Conservation (phyloP, 2,888 invertebrate genomes). For the Oxystoma pomonae region DNA sequence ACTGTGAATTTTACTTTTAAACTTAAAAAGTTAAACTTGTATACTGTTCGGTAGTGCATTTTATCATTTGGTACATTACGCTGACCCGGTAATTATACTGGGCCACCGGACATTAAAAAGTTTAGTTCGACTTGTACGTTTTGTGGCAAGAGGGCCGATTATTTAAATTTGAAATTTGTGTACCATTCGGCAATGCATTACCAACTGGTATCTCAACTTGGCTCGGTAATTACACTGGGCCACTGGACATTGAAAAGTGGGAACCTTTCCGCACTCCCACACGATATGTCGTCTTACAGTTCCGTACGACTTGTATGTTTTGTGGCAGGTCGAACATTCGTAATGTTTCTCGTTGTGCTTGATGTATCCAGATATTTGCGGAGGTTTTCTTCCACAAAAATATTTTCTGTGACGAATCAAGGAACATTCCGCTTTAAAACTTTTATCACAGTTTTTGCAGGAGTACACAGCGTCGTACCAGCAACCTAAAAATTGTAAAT, state of each 20-base stretch:
- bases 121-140: no score
- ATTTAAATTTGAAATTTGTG: slow-evolving; percentile 28
- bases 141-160: no score
- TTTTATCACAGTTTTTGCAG: slow-evolving; percentile 28
- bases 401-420: slow-evolving; percentile 31
- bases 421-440: slow-evolving; percentile 29
- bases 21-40: no score
- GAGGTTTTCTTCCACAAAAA: slow-evolving; percentile 33
- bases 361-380: slow-evolving; percentile 33
- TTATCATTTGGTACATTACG: no score
- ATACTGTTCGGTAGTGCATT: no score
- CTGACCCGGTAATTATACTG: no score
- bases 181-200: slow-evolving; percentile 35
- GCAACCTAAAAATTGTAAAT: no score
- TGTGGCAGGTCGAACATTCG: slow-evolving; percentile 27
- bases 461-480: no score
- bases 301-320: slow-evolving; percentile 33
- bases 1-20: no score
- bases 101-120: no score
- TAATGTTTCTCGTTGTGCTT: slow-evolving; percentile 25
- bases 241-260: slow-evolving; percentile 35
- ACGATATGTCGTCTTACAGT: slow-evolving; percentile 36
- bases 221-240: slow-evolving; percentile 34
- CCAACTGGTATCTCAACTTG: slow-evolving; percentile 37
- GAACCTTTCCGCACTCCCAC: slow-evolving; percentile 36